These are phyloP conservation scores for Drosophila nr. perissopoda DNA, from an alignment of 2,888 invertebrate genomes.

Conservation along the genomic window DNA sequence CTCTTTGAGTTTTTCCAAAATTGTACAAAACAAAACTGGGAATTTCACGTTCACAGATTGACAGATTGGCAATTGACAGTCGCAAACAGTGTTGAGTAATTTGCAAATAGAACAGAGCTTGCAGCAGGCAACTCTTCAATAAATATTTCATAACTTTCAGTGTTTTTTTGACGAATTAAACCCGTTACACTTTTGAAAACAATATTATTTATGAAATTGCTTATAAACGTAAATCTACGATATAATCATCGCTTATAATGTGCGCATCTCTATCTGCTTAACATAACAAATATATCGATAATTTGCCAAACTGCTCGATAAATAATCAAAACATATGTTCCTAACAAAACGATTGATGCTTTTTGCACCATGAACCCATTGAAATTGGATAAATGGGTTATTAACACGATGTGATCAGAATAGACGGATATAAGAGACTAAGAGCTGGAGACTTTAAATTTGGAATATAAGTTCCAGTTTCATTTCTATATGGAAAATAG, in stretches of 20 bases:
- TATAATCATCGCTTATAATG: neutral
- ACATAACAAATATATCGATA: neutral
- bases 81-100: conserved; percentile 24
- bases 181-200: neutral
- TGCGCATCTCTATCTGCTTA: neutral
- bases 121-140: neutral
- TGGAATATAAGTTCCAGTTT: neutral
- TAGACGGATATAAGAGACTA: neutral
- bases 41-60: conserved; percentile 10
- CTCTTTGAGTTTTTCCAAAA: conserved; percentile 1
- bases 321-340: neutral
- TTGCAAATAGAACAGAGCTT: neutral
- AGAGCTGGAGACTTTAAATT: neutral
- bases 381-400: neutral
- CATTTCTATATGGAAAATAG: neutral
- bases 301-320: neutral
- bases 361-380: neutral
- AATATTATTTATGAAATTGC: neutral
- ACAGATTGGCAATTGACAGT: conserved; percentile 1
- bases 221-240: neutral
- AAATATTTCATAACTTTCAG: neutral
- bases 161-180: neutral
- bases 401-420: neutral
- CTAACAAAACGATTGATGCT: too few relatives aligned
- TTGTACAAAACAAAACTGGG: conserved; percentile 4